A percentile compares a stretch with the other conserved stretches of the same genome.
phyloP scores from a whole-genome alignment of 2,797 vertebrate genomes.

The Clarias pachynema region DNA sequence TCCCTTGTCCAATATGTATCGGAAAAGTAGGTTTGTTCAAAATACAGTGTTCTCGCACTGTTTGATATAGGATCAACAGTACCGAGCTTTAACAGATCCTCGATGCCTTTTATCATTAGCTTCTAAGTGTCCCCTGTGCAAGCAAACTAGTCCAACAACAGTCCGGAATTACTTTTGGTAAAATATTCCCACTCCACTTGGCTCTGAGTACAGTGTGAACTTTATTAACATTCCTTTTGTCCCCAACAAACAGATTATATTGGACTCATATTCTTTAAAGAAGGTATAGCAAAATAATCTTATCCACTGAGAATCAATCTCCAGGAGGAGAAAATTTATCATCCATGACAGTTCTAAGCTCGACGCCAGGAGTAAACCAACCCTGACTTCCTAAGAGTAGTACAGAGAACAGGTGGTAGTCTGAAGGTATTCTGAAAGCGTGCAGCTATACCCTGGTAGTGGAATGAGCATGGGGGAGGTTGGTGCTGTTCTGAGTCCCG shows the following conservation, averaged over 20 bases:
- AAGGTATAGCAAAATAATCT: slow-evolving; percentile 82
- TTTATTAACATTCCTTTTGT: slow-evolving; percentile 77
- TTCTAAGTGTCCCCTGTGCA: slow-evolving; percentile 58
- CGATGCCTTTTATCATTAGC: slow-evolving; percentile 58
- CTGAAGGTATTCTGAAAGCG: slow-evolving; percentile 16
- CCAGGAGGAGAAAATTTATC: slow-evolving; percentile 48
- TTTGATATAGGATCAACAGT: slow-evolving; percentile 70
- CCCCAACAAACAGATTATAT: slow-evolving; percentile 72
- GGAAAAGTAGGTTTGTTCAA: slow-evolving; percentile 60
- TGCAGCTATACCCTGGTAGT: slow-evolving; percentile 94
- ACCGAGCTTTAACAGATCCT: slow-evolving; percentile 67
- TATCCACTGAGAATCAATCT: slow-evolving; percentile 69
- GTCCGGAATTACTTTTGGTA: slow-evolving; percentile 66
- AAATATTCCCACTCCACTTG: slow-evolving; percentile 66
- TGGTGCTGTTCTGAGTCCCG: slow-evolving; percentile 93
- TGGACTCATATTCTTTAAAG: slow-evolving; percentile 66
- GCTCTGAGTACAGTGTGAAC: slow-evolving; percentile 73
- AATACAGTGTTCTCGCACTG: slow-evolving; percentile 52
- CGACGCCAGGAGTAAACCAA: slow-evolving; percentile 35
- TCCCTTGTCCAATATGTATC: slow-evolving; percentile 66
- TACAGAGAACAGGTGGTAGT: slow-evolving; percentile 32
- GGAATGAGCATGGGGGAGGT: slow-evolving; percentile 92
- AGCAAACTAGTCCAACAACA: slow-evolving; percentile 47
- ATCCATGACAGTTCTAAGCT: slow-evolving; percentile 33
- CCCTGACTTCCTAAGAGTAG: slow-evolving; percentile 14